These are phyloP conservation scores for Aspiorhynchus laticeps DNA, from an alignment of 2,113 vertebrate genomes.

Conservation along the genomic window DNA sequence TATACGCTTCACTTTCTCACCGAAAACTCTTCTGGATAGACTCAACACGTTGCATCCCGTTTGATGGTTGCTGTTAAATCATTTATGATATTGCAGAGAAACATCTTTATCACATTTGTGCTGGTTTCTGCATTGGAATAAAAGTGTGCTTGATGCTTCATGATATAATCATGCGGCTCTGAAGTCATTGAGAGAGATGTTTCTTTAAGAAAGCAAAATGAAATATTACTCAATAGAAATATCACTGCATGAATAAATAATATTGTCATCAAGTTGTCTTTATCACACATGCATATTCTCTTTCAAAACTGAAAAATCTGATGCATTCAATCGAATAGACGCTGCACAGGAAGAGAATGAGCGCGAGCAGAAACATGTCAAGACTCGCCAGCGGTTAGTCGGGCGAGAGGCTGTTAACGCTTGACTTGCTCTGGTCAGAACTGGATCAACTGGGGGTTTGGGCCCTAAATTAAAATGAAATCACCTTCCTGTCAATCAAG, in stretches of 20 bases:
- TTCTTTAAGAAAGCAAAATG: not conserved
- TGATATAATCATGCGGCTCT: slow-evolving; percentile 9
- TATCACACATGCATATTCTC: not conserved
- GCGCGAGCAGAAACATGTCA: not conserved
- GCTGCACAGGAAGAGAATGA: not conserved
- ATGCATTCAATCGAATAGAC: not conserved
- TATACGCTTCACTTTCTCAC: slow-evolving; percentile 57
- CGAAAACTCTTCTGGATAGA: slow-evolving; percentile 29
- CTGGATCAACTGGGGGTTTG: slow-evolving; percentile 22
- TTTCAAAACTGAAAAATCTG: slow-evolving; percentile 1
- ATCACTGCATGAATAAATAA: slow-evolving; percentile 31
- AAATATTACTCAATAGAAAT: slow-evolving; percentile 55
- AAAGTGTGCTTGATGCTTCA: slow-evolving; percentile 1
- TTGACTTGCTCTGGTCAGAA: slow-evolving; percentile 22
- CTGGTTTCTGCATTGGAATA: not conserved
- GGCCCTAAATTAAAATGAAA: slow-evolving; percentile 10
- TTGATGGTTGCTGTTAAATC: slow-evolving; percentile 56
- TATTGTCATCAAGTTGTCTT: not conserved
- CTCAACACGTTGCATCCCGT: slow-evolving; percentile 24
- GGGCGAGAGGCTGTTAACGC: not conserved
- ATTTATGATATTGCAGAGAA: not conserved
- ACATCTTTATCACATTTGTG: slow-evolving; percentile 9
- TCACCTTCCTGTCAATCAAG: slow-evolving; percentile 30
- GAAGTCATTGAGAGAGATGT: not conserved
- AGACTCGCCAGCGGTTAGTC: not conserved